Evolutionary conservation across 2,888 invertebrate genomes (phyloP).

Genomic region (Micoletzkya japonica): DNA sequence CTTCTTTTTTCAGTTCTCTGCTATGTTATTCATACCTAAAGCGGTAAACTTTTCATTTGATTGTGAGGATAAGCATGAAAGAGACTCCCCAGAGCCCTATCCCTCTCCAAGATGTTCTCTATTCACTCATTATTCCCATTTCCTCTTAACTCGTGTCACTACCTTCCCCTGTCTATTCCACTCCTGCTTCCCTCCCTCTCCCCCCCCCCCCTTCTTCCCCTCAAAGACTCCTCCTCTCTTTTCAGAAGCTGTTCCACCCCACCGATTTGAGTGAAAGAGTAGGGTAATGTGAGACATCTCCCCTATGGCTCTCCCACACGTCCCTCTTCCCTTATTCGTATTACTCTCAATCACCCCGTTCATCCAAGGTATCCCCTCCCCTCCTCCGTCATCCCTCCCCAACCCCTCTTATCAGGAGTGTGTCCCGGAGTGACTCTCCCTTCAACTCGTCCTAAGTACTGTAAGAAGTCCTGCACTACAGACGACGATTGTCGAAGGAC

Average conservation of each 20-base stretch:
- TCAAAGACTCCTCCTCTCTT: constrained; percentile 3
- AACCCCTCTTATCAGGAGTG: constrained; percentile 1
- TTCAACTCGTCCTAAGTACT: constrained; percentile 36
- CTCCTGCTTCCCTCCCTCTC: not conserved
- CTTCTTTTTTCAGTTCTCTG: not conserved
- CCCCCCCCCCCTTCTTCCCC: not conserved
- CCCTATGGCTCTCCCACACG: no score
- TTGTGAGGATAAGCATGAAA: no score
- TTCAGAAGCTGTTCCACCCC: no score
- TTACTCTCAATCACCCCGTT: no score
- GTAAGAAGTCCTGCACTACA: constrained; percentile 74
- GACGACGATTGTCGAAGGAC: constrained; percentile 85
- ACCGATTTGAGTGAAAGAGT: no score
- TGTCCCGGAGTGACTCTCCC: constrained; percentile 8
- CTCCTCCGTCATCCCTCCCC: not conserved
- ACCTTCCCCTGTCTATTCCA: not conserved
- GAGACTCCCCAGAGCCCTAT: not conserved
- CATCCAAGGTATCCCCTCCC: no score
- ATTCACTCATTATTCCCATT: no score
- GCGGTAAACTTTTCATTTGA: no score
- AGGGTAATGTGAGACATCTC: no score
- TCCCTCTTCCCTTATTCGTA: no score
- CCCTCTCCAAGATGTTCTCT: not conserved
- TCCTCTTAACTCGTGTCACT: not conserved
- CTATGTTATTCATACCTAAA: no score